A percentile compares a stretch with the other conserved stretches of the same genome.
Evolutionary conservation across 1,140 invertebrate species (phyloP).

Genomic region (Marisa cornuarietis): DNA sequence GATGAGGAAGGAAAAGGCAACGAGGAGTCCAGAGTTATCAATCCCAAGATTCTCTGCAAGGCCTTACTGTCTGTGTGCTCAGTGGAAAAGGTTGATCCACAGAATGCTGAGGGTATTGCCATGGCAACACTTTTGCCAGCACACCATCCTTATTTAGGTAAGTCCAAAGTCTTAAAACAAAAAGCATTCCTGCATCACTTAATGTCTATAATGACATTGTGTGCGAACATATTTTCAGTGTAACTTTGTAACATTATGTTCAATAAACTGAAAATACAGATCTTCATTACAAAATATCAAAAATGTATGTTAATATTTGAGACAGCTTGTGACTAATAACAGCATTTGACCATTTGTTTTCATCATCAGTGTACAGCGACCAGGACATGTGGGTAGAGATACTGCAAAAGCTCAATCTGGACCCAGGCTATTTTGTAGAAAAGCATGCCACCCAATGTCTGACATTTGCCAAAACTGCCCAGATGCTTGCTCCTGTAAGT

Average conservation of each 20-base stretch:
- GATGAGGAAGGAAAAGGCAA: constrained; percentile 38
- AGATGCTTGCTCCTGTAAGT: constrained; percentile 36
- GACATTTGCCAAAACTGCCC: constrained; percentile 32
- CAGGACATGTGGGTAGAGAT: constrained; percentile 57
- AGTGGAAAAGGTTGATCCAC: constrained; percentile 49
- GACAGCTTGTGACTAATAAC: too few species aligned
- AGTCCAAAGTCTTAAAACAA: not conserved
- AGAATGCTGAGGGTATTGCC: constrained; percentile 55
- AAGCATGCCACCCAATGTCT: constrained; percentile 42
- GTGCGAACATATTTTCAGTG: too few species aligned
- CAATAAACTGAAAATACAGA: too few species aligned
- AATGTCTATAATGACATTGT: too few species aligned
- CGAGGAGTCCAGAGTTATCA: constrained; percentile 38
- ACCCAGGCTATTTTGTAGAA: constrained; percentile 50
- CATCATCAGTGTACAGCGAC: constrained; percentile 49
- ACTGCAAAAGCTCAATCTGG: constrained; percentile 48
- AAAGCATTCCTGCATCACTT: too few species aligned
- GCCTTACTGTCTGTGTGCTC: constrained; percentile 45
- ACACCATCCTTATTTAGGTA: constrained; percentile 62
- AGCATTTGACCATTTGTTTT: not conserved
- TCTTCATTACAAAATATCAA: too few species aligned
- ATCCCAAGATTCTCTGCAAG: constrained; percentile 42
- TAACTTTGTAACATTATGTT: too few species aligned
- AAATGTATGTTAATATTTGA: not conserved
- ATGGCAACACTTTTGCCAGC: constrained; percentile 51